Evolutionary conservation across 2,888 invertebrate species (phyloP), one percentile per base, ranked within the genome.

Genomic region (Thymelicus sylvestris): DNA sequence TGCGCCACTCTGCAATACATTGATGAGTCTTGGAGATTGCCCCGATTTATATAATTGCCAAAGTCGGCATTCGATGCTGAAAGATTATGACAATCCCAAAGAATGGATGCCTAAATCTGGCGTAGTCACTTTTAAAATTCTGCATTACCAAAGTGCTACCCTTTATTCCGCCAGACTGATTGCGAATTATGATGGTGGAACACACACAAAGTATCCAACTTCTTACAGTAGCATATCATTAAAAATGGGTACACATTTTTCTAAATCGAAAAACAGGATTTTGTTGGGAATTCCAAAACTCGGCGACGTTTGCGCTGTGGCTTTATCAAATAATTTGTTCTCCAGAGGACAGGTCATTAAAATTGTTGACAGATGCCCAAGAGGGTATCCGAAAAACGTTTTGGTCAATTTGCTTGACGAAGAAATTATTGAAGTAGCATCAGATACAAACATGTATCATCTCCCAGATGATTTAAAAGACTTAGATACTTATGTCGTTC

Each of bases 11-110:
- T 97, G 97, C 80, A 88, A 94, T 19, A 93, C 89, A 70, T 78
- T 97, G 5, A 93, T 96, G 72, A 89, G 95, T 41, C 95, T 96
- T 76, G 97, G 97, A 6, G 88, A 90, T 68, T 97, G 97, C 81
- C 89, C 91, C 3, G 92, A 95, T 74, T 84, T 86, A 64, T 89
- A 90, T 79, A 87, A 90, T 59, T 97, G 97, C 78, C 75, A 83
- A 19, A 90, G 93, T 64, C 94, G 97, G 44, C 97, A 97, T 83
- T 87, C 88, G 0, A 76, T 95, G 6, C 85, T 97, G 12, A 88
- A 94, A 72, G 85, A 93, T 7, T 88, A 89, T 31, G 94, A 96
- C 75, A 91, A 94, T 67, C 91, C 94, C 6, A 87, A 89, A n/a
- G 84, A 90, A 13, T 86, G 93, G 83, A 85, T 96, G 67, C 95